phyloP scores from a whole-genome alignment of 2,797 vertebrate species.

The Rhinogobio ventralis region DNA sequence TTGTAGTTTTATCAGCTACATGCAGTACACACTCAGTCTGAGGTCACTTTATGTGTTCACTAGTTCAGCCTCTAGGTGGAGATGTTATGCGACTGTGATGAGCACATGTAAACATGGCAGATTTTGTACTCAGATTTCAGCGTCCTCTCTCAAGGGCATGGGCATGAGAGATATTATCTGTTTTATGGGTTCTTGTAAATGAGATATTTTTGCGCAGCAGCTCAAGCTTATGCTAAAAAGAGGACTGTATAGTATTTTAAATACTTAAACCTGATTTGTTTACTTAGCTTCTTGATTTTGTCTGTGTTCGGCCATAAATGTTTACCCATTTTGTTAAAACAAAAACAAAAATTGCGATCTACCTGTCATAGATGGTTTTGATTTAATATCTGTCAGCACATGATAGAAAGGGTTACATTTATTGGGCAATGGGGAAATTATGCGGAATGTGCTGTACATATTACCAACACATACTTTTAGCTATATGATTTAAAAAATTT shows the following conservation, averaged over 20 bases:
- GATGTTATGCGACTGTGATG: not conserved
- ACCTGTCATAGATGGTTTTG: not conserved
- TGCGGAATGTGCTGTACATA: not conserved
- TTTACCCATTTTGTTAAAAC: not conserved
- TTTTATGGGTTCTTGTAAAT: slow-evolving; percentile 2
- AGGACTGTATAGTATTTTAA: not conserved
- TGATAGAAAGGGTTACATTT: not conserved
- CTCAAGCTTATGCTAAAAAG: not conserved
- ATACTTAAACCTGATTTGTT: not conserved
- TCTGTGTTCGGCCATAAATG: not conserved
- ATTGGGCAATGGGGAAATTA: not conserved
- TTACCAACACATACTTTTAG: not conserved
- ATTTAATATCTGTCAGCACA: not conserved
- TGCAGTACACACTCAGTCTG: not conserved
- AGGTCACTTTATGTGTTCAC: not conserved
- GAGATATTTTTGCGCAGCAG: not conserved
- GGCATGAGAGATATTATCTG: not conserved
- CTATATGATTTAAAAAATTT: not conserved
- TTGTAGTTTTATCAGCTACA: not conserved
- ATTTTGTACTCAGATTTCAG: slow-evolving; percentile 12
- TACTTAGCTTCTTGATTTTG: not conserved
- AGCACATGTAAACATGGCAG: not conserved
- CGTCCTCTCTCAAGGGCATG: slow-evolving; percentile 9
- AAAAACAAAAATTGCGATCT: not conserved
- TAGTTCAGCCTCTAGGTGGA: slow-evolving; percentile 26